Evolutionary conservation across 2,888 invertebrate genomes (phyloP), one percentile per base, ranked within the genome.

Genomic region (Atherix ibis): DNA sequence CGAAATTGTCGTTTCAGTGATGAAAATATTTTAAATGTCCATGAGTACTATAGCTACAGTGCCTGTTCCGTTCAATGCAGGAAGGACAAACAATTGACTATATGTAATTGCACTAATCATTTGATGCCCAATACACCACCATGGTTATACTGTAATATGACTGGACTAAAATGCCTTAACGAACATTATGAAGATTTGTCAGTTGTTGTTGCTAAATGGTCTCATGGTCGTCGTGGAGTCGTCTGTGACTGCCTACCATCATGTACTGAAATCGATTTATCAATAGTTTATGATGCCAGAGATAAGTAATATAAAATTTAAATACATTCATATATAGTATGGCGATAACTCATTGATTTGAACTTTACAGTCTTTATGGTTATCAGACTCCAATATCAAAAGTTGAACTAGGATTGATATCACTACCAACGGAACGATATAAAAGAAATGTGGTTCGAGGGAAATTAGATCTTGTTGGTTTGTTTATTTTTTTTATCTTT

Each of bases 381-480:
- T 43, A 49, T 25, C 44, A 52, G 32, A 48, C 40, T 35, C 48
- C 56, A 0, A 42, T 53, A 9, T 53, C 70, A 1, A 62, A 58
- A 10, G 67, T 80, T 1, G 67, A 73, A 43, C 64, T 82, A 31
- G 66, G 67, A 6, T 52, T 82, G 18, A 67, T 74, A 4, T 65
- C 70, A 37, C 54, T 79, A 32, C 82, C 83, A 1, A 73, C 70
- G 10, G 73, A 78, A 48, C 63, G 76, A 6, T 81, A 74, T 48
- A 71, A 76, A 44, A 65, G 83, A 39, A 81, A 76, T 49, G 74
- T 82, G 4, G 75, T 80, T 1, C 66, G 76, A 40, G 79, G 77
- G 18, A 66, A 70, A 37, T 54, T 83, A 41, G 81, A 82, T 60
- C 63, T 83, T 53, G 76, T 79, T 2, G 79, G 79, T 78, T 51